Conservation (phyloP, 2,888 invertebrate species). For the Drosophila anceps region DNA sequence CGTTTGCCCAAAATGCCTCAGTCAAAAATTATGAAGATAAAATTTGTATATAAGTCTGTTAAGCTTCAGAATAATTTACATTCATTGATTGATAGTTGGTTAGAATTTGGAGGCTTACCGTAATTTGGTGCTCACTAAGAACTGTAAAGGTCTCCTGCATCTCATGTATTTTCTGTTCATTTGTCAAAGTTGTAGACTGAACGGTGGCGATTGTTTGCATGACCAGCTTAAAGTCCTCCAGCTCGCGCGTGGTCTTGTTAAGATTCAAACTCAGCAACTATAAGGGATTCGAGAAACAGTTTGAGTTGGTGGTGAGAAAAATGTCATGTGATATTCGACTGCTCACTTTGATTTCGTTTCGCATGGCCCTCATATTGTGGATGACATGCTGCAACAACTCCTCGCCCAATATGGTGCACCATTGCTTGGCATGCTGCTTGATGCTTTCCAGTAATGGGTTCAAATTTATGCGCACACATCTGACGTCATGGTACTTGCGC, state of each 20-base stretch:
- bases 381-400: conserved; percentile 89
- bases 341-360: conserved; percentile 89
- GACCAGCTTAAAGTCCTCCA: conserved; percentile 93
- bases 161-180: conserved; percentile 91
- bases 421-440: conserved; percentile 91
- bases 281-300: conserved; percentile 12
- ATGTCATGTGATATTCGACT: background rate
- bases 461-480: conserved; percentile 90
- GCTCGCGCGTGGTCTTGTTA: conserved; percentile 91
- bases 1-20: background rate
- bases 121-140: conserved; percentile 89
- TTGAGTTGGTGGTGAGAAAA: background rate
- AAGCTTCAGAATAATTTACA: background rate
- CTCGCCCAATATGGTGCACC: conserved; percentile 91
- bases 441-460: conserved; percentile 89
- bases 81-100: background rate
- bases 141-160: conserved; percentile 92
- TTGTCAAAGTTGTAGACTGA: conserved; percentile 90
- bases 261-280: conserved; percentile 88
- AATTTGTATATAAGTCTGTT: background rate
- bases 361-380: conserved; percentile 89
- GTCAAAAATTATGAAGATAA: background rate
- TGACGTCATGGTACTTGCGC: conserved; percentile 88
- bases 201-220: conserved; percentile 93
- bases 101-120: conserved; percentile 85